A percentile compares a stretch with the other conserved stretches of the same genome.
Evolutionary conservation across 2,797 vertebrate genomes (phyloP).

Genomic region (Schizopygopsis pylzovi): DNA sequence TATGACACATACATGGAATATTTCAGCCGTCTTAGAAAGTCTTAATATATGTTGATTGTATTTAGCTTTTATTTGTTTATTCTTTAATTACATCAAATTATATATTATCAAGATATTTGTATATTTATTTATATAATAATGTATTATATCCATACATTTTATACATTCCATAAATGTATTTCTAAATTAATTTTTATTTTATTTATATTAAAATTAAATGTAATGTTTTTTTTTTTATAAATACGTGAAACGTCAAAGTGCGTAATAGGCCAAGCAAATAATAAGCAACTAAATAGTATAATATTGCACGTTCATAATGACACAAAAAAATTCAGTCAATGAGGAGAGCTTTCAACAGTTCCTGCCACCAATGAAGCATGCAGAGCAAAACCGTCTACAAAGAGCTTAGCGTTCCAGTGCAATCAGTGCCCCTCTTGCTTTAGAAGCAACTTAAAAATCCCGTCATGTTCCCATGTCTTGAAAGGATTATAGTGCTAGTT

Average conservation of each 20-base stretch:
- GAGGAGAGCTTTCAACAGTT: conserved; percentile 38
- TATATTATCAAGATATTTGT: background rate
- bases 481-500: conserved; percentile 54
- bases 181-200: background rate
- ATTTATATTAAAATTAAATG: background rate
- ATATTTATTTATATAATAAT: background rate
- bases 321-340: background rate
- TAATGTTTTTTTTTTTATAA: background rate
- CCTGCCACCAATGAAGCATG: conserved; percentile 46
- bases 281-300: background rate
- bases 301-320: background rate
- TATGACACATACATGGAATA: conserved; percentile 9
- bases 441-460: conserved; percentile 58
- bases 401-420: conserved; percentile 55
- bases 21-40: background rate
- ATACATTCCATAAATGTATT: background rate
- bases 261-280: background rate
- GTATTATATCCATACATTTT: background rate
- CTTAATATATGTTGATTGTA: background rate
- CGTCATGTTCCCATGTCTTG: conserved; percentile 57
- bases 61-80: background rate
- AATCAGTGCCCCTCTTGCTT: conserved; percentile 39
- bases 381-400: conserved; percentile 38
- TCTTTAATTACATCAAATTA: background rate
- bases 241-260: background rate